Evolutionary conservation across 1,140 invertebrate genomes (phyloP).

Genomic region (Lepidurus packardi): DNA sequence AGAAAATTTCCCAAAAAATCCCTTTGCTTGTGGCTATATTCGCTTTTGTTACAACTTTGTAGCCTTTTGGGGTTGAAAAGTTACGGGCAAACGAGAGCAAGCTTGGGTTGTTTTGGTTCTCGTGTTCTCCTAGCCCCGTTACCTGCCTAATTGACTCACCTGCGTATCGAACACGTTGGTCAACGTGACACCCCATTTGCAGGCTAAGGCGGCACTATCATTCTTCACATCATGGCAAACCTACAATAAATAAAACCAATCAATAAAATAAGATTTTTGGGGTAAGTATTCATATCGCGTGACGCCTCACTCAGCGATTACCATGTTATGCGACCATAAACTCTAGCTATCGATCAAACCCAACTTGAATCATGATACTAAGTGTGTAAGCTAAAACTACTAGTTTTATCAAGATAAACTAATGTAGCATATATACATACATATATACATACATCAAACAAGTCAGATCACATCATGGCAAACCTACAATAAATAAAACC

Average conservation of each 20-base stretch:
- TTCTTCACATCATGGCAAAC: constrained; percentile 91
- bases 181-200: constrained; percentile 77
- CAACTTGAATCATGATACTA: not conserved
- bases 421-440: too few relatives aligned
- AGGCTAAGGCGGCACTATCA: constrained; percentile 74
- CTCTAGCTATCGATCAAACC: not conserved
- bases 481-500: constrained; percentile 61
- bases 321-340: not conserved
- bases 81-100: constrained; percentile 20
- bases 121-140: not conserved
- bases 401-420: not conserved
- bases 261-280: constrained; percentile 16
- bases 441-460: too few relatives aligned
- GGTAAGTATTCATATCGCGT: not conserved
- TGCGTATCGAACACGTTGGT: constrained; percentile 93
- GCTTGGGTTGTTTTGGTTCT: not conserved
- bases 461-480: constrained; percentile 92
- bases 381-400: too few relatives aligned
- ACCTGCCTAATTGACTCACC: constrained; percentile 47
- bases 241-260: constrained; percentile 50
- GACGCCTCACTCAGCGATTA: not conserved
- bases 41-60: not conserved
- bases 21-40: not conserved
- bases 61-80: not conserved
- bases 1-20: not conserved